Base-by-base conservation (phyloP, 2,113 vertebrate species). In the Motacilla alba region DNA sequence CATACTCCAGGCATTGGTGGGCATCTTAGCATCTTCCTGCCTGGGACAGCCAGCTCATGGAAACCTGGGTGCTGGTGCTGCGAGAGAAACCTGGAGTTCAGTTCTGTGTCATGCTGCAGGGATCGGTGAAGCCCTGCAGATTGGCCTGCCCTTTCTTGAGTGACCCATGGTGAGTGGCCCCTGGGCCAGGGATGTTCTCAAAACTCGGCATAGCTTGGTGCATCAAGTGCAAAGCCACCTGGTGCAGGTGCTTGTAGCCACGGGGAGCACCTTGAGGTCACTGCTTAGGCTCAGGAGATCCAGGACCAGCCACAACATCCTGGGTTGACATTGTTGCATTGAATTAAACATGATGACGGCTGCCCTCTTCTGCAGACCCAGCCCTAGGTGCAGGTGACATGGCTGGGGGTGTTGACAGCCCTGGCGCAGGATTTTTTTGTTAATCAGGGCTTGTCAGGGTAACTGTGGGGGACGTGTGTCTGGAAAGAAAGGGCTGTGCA, bases 241-340 rank as follows among this genome's bases (percentile, higher is more conserved):
- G 41, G 7, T n/a, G 18, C 30, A 46, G 30, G 13, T 50, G 21
- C 24, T 49, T 4, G 1, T n/a, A n/a, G 52, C 44, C 75, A 24
- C 49, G 56, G 44, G 12, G 18, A 59, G 8, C 0, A 0, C 26
- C 41, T 27, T 44, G 49, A 26, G 21, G 7, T 68, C 26, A 7
- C 49, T 64, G 41, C 41, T 59, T 55, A 0, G 0, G 14, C 22
- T 18, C 17, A 43, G 35, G 66, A 72, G 27, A 15, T 13, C 68
- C 31, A 23, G 52, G 77, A 78, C 33, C 28, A 91, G 33, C 56
- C 10, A 19, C 23, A 5, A 1, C 21, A 12, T 60, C 31, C 46
- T 66, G 30, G 24, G 6, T 19, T 62, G 68, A 31, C 0, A 0
- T 22, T 30, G 13, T 31, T 7, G 0, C 6, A 2, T 23, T 6